These are phyloP conservation scores for Heliconius aoede DNA, from an alignment of 2,888 invertebrate species.

Conservation along the genomic window DNA sequence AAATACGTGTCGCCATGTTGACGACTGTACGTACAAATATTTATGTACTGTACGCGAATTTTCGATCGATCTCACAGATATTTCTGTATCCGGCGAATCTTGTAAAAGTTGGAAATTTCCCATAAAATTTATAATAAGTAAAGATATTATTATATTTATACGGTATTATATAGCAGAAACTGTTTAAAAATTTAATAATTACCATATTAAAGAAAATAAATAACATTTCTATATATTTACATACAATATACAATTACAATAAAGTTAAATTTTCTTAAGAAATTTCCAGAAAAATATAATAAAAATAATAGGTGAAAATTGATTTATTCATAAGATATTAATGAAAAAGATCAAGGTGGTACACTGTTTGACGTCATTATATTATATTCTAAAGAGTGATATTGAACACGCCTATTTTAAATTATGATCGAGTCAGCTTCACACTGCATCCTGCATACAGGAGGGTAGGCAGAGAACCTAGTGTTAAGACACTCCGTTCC, in stretches of 20 bases:
- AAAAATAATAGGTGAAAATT: neutral
- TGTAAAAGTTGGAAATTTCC: slow-evolving; percentile 53
- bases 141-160: neutral
- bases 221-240: too few relatives aligned
- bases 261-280: too few relatives aligned
- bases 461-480: too few relatives aligned
- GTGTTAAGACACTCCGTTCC: too few relatives aligned
- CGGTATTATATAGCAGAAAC: neutral
- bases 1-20: slow-evolving; percentile 1
- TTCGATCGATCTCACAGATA: slow-evolving; percentile 68
- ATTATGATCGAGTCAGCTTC: too few relatives aligned
- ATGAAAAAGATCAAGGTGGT: neutral
- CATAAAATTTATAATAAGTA: slow-evolving; percentile 43
- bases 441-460: too few relatives aligned
- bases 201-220: too few relatives aligned
- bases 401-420: too few relatives aligned
- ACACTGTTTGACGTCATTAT: neutral
- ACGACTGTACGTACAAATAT: slow-evolving; percentile 2
- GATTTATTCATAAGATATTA: neutral
- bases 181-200: neutral
- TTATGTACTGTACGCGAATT: slow-evolving; percentile 56
- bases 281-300: too few relatives aligned
- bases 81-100: slow-evolving; percentile 50
- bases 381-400: neutral
- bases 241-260: too few relatives aligned